phyloP scores from a whole-genome alignment of 2,113 vertebrate species.

The Lethenteron camtschaticum region DNA sequence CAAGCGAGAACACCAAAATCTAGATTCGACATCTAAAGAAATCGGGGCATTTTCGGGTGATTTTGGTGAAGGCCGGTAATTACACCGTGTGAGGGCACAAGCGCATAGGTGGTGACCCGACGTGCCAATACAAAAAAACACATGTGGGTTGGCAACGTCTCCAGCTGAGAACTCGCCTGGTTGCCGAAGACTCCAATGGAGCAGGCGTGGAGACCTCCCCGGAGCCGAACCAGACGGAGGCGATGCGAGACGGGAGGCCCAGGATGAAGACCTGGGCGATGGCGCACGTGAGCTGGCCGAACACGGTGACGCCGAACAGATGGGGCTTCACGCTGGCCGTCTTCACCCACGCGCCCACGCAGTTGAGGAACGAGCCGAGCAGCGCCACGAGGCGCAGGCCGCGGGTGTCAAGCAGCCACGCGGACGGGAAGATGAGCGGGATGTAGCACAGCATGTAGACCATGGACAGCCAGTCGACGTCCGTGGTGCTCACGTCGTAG shows the following conservation, averaged over 20 bases:
- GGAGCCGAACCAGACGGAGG: conserved; percentile 69
- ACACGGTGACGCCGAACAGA: conserved; percentile 44
- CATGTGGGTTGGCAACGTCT: too few relatives aligned
- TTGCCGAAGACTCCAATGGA: conserved; percentile 79
- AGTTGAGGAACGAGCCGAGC: conserved; percentile 44
- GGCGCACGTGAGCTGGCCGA: conserved; percentile 45
- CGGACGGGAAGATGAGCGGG: conserved; percentile 58
- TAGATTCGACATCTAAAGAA: too few relatives aligned
- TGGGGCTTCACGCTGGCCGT: conserved; percentile 39
- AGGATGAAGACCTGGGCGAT: conserved; percentile 75
- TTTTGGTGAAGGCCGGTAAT: too few relatives aligned
- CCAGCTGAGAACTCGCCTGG: conserved; percentile 32
- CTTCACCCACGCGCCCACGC: conserved; percentile 69
- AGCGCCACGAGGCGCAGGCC: conserved; percentile 57
- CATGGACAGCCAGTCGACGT: conserved; percentile 78
- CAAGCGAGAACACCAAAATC: too few relatives aligned
- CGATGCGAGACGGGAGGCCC: conserved; percentile 61
- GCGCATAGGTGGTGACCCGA: too few relatives aligned
- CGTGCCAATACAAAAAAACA: too few relatives aligned
- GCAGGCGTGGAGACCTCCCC: conserved; percentile 74
- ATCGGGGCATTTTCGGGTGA: too few relatives aligned
- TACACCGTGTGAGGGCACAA: too few relatives aligned
- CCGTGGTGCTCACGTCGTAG: conserved; percentile 42
- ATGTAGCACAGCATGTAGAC: conserved; percentile 72
- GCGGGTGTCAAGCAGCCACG: conserved; percentile 60